Percentiles rank a stretch among this genome's conserved stretches.
phyloP scores from a whole-genome alignment of 2,888 invertebrate species.

The Melinopterus prodromus region DNA sequence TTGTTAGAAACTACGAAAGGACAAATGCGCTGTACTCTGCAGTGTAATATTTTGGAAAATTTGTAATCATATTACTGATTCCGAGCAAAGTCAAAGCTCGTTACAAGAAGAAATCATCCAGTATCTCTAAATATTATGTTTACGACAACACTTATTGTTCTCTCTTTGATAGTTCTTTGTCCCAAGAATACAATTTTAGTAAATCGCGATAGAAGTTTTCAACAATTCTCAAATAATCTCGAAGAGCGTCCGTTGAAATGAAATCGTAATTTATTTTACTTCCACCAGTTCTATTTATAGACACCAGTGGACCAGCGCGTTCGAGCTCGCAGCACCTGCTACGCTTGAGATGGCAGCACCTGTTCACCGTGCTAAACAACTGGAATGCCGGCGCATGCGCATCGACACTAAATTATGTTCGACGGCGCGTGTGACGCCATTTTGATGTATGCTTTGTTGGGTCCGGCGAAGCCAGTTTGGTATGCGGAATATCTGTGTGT shows the following conservation, averaged over 20 bases:
- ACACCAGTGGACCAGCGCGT: slow-evolving; percentile 31
- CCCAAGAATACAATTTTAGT: slow-evolving; percentile 6
- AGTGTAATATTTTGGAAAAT: too few relatives aligned
- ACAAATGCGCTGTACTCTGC: too few relatives aligned
- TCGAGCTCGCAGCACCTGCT: slow-evolving; percentile 11
- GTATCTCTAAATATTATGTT: too few relatives aligned
- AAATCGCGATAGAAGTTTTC: slow-evolving; percentile 7
- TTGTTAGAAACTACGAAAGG: too few relatives aligned
- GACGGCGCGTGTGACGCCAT: slow-evolving; percentile 59
- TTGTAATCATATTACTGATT: too few relatives aligned
- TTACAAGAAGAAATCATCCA: too few relatives aligned
- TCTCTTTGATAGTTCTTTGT: too few relatives aligned
- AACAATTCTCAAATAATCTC: background rate
- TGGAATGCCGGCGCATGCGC: slow-evolving; percentile 35
- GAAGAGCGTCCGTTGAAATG: background rate
- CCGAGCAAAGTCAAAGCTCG: too few relatives aligned
- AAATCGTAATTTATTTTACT: slow-evolving; percentile 31
- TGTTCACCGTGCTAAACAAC: slow-evolving; percentile 35
- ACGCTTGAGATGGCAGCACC: slow-evolving; percentile 26
- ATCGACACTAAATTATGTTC: slow-evolving; percentile 27
- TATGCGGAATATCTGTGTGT: slow-evolving; percentile 33
- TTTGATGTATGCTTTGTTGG: slow-evolving; percentile 57
- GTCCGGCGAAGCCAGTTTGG: slow-evolving; percentile 38
- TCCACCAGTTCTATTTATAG: slow-evolving; percentile 37
- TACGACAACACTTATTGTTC: too few relatives aligned